Conservation (phyloP, 2,888 invertebrate species). For the Hesperia comma region DNA sequence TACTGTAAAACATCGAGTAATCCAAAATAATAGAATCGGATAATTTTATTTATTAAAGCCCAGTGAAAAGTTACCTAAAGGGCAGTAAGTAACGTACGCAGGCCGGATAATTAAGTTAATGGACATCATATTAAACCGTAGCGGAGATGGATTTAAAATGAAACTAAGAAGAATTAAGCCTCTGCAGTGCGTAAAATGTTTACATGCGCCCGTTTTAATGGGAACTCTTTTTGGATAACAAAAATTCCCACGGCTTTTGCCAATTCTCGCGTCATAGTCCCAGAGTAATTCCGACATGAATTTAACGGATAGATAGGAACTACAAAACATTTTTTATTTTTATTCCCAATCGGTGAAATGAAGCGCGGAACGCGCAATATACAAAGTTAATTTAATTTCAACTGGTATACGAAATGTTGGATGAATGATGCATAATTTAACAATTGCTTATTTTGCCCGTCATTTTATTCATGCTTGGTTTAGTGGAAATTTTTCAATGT, state of each 20-base stretch:
- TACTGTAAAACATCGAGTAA: too few relatives aligned
- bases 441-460: not conserved
- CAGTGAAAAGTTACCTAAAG: too few relatives aligned
- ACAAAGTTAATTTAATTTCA: constrained; percentile 21
- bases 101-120: not conserved
- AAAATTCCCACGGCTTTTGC: constrained; percentile 31
- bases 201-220: constrained; percentile 26
- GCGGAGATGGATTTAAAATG: constrained; percentile 3
- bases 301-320: constrained; percentile 33
- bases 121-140: not conserved
- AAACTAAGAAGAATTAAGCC: constrained; percentile 29
- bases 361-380: constrained; percentile 11
- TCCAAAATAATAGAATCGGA: too few relatives aligned
- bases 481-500: too few relatives aligned
- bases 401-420: not conserved
- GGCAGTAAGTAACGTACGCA: too few relatives aligned
- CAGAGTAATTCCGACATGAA: constrained; percentile 32
- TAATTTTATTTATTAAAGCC: too few relatives aligned
- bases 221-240: constrained; percentile 22
- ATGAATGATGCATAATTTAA: not conserved
- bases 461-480: too few relatives aligned
- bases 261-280: constrained; percentile 28
- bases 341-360: constrained; percentile 21
- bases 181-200: constrained; percentile 33
- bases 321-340: constrained; percentile 35